Base-by-base conservation (phyloP, 23 tunicate species). In the Trididemnum miniatum region DNA sequence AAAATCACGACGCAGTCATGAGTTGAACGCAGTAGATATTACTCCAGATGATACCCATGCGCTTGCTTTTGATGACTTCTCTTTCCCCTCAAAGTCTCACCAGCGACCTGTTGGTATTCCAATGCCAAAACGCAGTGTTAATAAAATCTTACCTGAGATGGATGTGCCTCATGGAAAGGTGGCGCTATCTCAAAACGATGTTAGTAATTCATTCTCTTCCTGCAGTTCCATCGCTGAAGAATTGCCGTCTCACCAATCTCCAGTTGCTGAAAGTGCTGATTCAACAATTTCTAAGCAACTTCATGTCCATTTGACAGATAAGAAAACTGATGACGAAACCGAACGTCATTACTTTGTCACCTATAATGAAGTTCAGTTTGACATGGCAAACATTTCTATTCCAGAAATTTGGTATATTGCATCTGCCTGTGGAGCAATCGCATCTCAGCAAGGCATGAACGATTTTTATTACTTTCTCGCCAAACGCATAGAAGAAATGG, bases 381-480 rank as follows among this genome's bases (percentile, higher is more conserved):
- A 91, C 83, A 63, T 82, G n/a, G 84, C 80, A 7, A 37, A 40
- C 0, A 77, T 91, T 38, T 35, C 81, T 22, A 25, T 91, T 76
- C 26, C 84, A 26, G 67, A 76, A 77, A 86, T 91, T 82, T 90
- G 97, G 31, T 51, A 81, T 7, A 51, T 91, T 22, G 65, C 87
- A 29, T 74, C 87, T 23, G 15, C 84, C 0, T 77, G 67, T 15
- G 89, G 77, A n/a, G 63, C 84, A 12, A 77, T 88, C 3, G 51
- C 76, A 2, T 67, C 90, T 22, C 80, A 76, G 7, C 78, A 82
- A 24, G 90, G 65, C 9, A 86, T 91, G 90, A 62, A 77, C 73
- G 82, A 52, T 22, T 91, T 91, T 76, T 82, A 80, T 30, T 90
- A 91, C 20, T 91, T 90, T 73, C 73, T 90, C 0, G 78, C 96